Conservation (phyloP, 2,113 vertebrate genomes). For the Dolichallabes microphthalmus region DNA sequence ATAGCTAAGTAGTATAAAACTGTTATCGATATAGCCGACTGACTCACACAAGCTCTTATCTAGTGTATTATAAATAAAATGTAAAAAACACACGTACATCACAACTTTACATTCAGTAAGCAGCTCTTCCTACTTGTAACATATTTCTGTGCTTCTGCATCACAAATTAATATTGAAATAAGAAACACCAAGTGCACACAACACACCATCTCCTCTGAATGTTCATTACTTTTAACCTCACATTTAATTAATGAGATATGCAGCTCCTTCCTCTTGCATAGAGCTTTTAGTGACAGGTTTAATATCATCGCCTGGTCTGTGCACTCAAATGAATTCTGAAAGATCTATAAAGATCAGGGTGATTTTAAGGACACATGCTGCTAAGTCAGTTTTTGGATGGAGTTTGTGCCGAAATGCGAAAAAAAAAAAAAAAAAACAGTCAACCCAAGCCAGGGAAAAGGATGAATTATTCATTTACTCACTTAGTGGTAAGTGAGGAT, state of each 20-base stretch:
- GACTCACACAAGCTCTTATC: neutral
- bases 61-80: neutral
- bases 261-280: neutral
- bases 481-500: slow-evolving; percentile 27
- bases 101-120: neutral
- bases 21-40: neutral
- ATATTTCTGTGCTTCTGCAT: neutral
- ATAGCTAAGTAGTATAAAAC: neutral
- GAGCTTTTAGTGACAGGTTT: neutral
- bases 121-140: neutral
- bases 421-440: too few relatives aligned
- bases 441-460: neutral
- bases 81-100: neutral
- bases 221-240: neutral
- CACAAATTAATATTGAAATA: neutral
- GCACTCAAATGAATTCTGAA: neutral
- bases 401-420: slow-evolving; percentile 4
- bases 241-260: neutral
- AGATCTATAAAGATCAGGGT: neutral
- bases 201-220: neutral
- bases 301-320: neutral
- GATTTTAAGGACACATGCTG: neutral
- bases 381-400: slow-evolving; percentile 4
- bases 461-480: neutral
- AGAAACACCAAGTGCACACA: neutral